Base-by-base conservation (phyloP, 1,140 invertebrate species). In the Phortica variegata region DNA sequence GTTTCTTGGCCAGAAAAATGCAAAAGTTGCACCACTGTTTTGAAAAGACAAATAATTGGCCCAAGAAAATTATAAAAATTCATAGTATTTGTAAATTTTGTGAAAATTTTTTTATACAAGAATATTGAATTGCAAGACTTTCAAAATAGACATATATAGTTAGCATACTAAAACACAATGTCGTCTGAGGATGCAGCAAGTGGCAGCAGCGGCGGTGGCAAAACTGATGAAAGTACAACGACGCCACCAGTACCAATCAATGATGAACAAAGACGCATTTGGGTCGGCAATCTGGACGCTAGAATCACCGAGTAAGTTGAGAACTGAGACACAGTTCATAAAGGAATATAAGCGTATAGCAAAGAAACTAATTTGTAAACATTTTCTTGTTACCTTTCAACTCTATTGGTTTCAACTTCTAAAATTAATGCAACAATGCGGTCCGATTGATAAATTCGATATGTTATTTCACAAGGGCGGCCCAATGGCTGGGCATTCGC, bases 371-470 rank as follows among this genome's bases (percentile, higher is more conserved):
- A 61, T 72, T 49, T 60, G 54, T 63, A 78, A 72, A 53, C 9
- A 33, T 61, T 56, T 54, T 43, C 32, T 69, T 61, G 46, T 51
- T 65, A 68, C 61, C 58, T 65, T 75, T 79, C 79, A 63, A 78
- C 60, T 78, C 83, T 85, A 90, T 84, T 79, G 89, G 88, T 95
- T 88, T 86, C 86, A 91, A 85, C 84, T 96, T 80, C 80, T 95
- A 77, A 95, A 95, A 90, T 83, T 95, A 76, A 82, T 93, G 79
- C 90, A 94, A 85, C 88, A 90, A 82, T 87, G 90, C 85, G 93
- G 93, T 73, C 80, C 82, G 58, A 88, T 95, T 65, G 88, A 91
- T 80, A 93, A 94, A 83, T 95, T 95, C 81, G 92, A 96, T 78
- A 87, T 95, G 77, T 83, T 96, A 43, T 95, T 93, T 76, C 91